Evolutionary conservation across 2,113 vertebrate species (phyloP), one percentile per base, ranked within the genome.

Genomic region (Ameiurus melas): DNA sequence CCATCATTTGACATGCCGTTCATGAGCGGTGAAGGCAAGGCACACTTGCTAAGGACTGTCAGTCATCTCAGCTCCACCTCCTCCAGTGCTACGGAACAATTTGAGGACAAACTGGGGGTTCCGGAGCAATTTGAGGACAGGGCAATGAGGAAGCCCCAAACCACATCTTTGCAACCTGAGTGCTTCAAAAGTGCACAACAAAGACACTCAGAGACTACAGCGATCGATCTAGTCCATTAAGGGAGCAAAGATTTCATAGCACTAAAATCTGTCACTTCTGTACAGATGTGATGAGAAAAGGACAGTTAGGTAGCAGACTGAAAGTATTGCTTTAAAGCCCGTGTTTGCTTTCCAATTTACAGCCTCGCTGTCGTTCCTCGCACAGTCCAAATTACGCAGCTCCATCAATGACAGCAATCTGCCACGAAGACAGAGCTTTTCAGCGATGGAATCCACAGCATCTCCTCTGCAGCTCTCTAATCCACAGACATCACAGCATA

Each of bases 361-460:
- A 83, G 90, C 79, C 75, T 81, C 70, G 83, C 83, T 62, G 17
- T 83, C 60, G 70, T 27, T 77, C 53, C 83, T 75, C 58, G 60
- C 70, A 60, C 79, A 71, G 79, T 60, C 84, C 53, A 82, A 90
- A 83, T 79, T 5, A 39, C 39, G 33, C 53, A 60, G 70, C 53
- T 87, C 36, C 60, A 68, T 88, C 89, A 75, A 82, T 85, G 87
- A 58, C 66, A 53, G 20, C 30, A n/a, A 57, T 88, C 43, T 78
- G 71, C 86, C 83, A 77, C 51, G 58, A 89, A 85, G 62, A 83
- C 66, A 88, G 36, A 82, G 79, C 57, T 64, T 85, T 88, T 77
- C 83, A 68, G 57, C 53, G 53, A 60, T 71, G 85, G 55, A 83
- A 90, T 47, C 55, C 39, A 62, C 81, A 58, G 68, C 85, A 14